phyloP scores from a whole-genome alignment of 2,113 vertebrate species.

The Pseudopodoces humilis region DNA sequence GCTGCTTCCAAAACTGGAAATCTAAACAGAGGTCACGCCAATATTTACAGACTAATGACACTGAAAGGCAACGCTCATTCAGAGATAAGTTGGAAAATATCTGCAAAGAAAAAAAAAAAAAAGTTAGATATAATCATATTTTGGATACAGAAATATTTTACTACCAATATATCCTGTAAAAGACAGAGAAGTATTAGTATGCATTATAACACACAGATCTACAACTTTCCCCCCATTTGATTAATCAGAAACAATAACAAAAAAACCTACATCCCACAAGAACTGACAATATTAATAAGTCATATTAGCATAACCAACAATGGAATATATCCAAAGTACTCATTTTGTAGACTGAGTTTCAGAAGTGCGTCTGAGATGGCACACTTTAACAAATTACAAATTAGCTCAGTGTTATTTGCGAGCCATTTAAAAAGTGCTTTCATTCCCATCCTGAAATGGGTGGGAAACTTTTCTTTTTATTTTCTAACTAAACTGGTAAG shows the following conservation, averaged over 20 bases:
- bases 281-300: not conserved
- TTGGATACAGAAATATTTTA: not conserved
- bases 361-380: not conserved
- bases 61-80: slow-evolving; percentile 93
- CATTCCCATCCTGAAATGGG: not conserved
- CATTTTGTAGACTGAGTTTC: not conserved
- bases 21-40: slow-evolving; percentile 98
- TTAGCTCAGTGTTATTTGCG: not conserved
- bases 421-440: not conserved
- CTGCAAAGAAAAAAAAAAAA: slow-evolving; percentile 68
- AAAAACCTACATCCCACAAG: not conserved
- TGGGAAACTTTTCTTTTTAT: not conserved
- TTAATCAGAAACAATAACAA: not conserved
- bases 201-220: not conserved
- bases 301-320: not conserved
- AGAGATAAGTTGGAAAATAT: slow-evolving; percentile 95
- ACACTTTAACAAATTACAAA: not conserved
- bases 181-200: not conserved
- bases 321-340: not conserved
- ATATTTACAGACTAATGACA: slow-evolving; percentile 96
- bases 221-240: not conserved
- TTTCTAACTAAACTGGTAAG: not conserved
- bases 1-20: slow-evolving; percentile 99
- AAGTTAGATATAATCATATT: not conserved
- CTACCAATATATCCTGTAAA: not conserved